Evolutionary conservation across 1,140 invertebrate species (phyloP), one percentile per base, ranked within the genome.

Genomic region (Listronotus oregonensis): DNA sequence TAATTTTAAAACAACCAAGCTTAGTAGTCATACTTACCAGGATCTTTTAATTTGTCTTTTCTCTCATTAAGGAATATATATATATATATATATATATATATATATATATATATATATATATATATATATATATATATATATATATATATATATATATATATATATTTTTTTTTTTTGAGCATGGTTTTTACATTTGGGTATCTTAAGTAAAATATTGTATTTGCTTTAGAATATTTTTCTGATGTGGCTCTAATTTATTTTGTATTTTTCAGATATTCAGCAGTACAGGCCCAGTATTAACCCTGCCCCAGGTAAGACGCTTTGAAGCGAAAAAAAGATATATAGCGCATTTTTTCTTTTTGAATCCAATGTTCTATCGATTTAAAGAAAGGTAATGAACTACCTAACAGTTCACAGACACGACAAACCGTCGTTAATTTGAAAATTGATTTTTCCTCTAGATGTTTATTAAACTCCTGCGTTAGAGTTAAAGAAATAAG

Each of bases 381-480:
- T 66, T 59, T 42, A 52, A 55, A 32, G 43, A 17, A 15, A 40
- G 52, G 7, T 57, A 60, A 59, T 61, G 46, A n/a, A 66, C 56
- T 52, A 40, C 47, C 54, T 58, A 57, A 66, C 55, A 51, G 55
- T 54, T 47, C 10, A 15, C 44, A 47, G 57, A 21, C 64, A 66
- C 64, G 64, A 43, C 64, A 66, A 66, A 51, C 34, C 18, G 46
- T 66, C 64, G 56, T 66, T 66, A 66, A 66, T 57, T 49, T 60
- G 46, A 59, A 66, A 66, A 66, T 66, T 39, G 64, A 66, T 66
- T 66, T 66, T 65, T 64, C 32, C 42, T 15, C 12, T 39, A 42
- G 64, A 66, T 66, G 59, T 56, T 58, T 34, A 56, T 59, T 34
- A 66, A 52, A 60, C 43, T 27, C 11, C 8, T 31, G 15, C 32